Base-by-base conservation (phyloP, 2,888 invertebrate genomes). In the Heliconius ismenius region DNA sequence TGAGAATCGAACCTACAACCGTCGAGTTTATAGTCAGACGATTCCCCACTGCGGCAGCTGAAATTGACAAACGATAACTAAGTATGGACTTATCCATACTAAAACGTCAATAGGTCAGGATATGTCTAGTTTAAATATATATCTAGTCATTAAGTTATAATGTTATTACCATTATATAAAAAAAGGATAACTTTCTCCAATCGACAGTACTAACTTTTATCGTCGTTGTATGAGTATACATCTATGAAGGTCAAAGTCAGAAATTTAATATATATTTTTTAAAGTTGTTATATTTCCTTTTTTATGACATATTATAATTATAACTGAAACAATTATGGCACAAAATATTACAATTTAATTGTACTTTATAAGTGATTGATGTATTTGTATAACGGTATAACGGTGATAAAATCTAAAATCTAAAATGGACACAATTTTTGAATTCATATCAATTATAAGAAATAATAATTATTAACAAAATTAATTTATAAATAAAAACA, bases 261-360 rank as follows among this genome's bases (percentile, higher is more conserved):
- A 49, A 64, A 21, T 43, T 21, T 26, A 15, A 43, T 24, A 43
- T 68, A 26, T 68, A 43, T 43, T 28, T 62, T 13, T 58, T 24
- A 24, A 67, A 36, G 7, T 28, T 21, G 21, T 18, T 28, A 18
- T 49, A 21, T 11, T 58, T 58, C n/a, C n/a, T 26, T 24, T 68
- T 24, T 28, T 11, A 69, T 32, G 54, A 58, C 4, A 58, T 49
- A 11, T 70, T 70, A 58, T 15, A 58, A 58, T 36, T 15, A 69
- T 49, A 54, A 58, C 13, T 70, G 54, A 70, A 6, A 54, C 21
- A 32, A 13, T 28, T 67, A 76, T 76, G 76, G 76, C 73, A 76
- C 76, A 43, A 32, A 73, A 68, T 58, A 76, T 67, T 67, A 73
- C 39, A 73, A 24, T 9, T 60, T 2, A 73, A 60, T 68, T 76